phyloP scores from a whole-genome alignment of 2,113 vertebrate genomes.

The Megaleporinus macrocephalus region DNA sequence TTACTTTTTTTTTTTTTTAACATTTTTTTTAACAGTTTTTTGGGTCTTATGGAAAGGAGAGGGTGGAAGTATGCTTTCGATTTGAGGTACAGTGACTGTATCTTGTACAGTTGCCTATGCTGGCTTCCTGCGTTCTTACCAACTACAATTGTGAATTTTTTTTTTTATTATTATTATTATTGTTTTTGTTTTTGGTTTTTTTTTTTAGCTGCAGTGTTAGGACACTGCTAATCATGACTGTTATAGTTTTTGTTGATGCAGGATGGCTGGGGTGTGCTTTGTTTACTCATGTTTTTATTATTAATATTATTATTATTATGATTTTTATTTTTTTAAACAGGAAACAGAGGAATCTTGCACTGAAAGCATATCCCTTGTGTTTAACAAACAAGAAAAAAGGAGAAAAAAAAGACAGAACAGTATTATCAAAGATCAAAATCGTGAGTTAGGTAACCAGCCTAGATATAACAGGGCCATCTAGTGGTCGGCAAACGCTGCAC shows the following conservation, averaged over 20 bases:
- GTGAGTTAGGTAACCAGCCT: constrained; percentile 53
- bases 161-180: constrained; percentile 22
- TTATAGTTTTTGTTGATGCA: constrained; percentile 25
- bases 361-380: constrained; percentile 75
- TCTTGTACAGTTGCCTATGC: constrained; percentile 22
- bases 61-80: background rate
- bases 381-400: constrained; percentile 53
- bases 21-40: constrained; percentile 4
- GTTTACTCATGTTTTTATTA: constrained; percentile 18
- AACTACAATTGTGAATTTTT: constrained; percentile 1
- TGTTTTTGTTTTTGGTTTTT: background rate
- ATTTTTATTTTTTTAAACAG: constrained; percentile 53
- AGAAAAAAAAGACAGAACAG: constrained; percentile 60
- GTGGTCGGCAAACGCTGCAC: constrained; percentile 56
- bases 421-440: constrained; percentile 77
- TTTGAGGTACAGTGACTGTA: constrained; percentile 48
- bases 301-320: constrained; percentile 55
- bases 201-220: background rate
- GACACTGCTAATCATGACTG: constrained; percentile 2
- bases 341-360: constrained; percentile 76
- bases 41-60: background rate
- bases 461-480: constrained; percentile 65
- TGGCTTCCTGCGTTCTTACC: constrained; percentile 5
- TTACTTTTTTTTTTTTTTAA: constrained; percentile 52
- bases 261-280: constrained; percentile 60